These are phyloP conservation scores for Melanotaenia boesemani DNA, from an alignment of 2,797 vertebrate genomes.

Conservation along the genomic window DNA sequence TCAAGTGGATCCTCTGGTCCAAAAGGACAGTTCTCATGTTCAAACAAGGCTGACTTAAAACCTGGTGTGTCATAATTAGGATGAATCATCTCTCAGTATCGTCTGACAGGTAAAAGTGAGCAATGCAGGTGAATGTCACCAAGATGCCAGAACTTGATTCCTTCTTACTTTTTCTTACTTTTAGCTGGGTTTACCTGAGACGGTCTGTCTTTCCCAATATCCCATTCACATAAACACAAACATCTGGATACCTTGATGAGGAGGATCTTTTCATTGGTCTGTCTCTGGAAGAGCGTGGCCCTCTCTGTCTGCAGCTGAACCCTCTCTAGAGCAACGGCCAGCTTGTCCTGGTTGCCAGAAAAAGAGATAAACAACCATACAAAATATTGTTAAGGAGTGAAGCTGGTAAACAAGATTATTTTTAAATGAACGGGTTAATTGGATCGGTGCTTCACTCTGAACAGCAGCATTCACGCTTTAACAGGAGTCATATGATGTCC, in stretches of 20 bases:
- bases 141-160: conserved; percentile 23
- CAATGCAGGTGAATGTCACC: conserved; percentile 24
- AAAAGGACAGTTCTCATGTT: conserved; percentile 13
- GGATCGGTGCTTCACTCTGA: conserved; percentile 18
- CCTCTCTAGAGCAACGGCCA: conserved; percentile 69
- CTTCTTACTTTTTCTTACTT: not conserved
- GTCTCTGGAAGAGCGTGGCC: conserved; percentile 66
- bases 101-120: conserved; percentile 33
- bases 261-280: conserved; percentile 79
- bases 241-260: conserved; percentile 71
- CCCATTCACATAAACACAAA: not conserved
- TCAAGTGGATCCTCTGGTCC: not conserved
- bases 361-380: conserved; percentile 38
- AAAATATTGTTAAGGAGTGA: conserved; percentile 1
- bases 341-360: conserved; percentile 70
- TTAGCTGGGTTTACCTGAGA: not conserved
- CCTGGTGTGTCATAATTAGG: conserved; percentile 13
- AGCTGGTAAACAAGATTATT: conserved; percentile 35
- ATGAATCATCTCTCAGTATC: conserved; percentile 9
- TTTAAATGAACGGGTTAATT: conserved; percentile 18
- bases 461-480: conserved; percentile 36
- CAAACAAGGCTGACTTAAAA: conserved; percentile 16
- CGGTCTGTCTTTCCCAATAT: not conserved
- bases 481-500: conserved; percentile 57
- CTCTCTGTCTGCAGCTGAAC: conserved; percentile 72